These are phyloP conservation scores for Sycophila texana DNA, from an alignment of 2,888 invertebrate species.

Conservation along the genomic window DNA sequence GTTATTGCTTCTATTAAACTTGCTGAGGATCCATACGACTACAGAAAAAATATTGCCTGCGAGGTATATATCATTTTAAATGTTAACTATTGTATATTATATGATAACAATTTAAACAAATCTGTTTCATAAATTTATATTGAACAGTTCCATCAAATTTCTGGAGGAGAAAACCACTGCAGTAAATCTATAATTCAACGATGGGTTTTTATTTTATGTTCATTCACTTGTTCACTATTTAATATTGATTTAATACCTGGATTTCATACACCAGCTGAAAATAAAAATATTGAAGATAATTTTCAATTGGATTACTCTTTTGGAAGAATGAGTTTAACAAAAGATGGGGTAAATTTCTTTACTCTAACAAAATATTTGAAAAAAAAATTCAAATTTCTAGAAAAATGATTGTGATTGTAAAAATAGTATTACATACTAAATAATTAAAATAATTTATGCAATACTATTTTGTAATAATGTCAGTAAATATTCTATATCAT, in stretches of 20 bases:
- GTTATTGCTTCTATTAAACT: conserved; percentile 68
- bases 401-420: background rate
- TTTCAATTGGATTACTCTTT: background rate
- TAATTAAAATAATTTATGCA: background rate
- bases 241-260: conserved; percentile 63
- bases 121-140: conserved; percentile 1
- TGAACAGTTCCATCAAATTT: conserved; percentile 15
- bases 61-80: conserved; percentile 64
- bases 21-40: conserved; percentile 71
- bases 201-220: conserved; percentile 72
- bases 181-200: conserved; percentile 68
- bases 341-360: background rate
- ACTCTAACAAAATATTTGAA: background rate
- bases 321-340: background rate
- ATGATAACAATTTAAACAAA: background rate
- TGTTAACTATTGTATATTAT: background rate
- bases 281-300: conserved; percentile 60
- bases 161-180: conserved; percentile 59
- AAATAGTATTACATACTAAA: background rate
- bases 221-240: conserved; percentile 65
- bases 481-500: no score
- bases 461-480: background rate
- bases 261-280: conserved; percentile 66
- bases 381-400: no score
- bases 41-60: conserved; percentile 69